Percentiles rank a stretch among this genome's conserved stretches.
phyloP scores from a whole-genome alignment of 2,888 invertebrate species.

The Mythimna lalbum region DNA sequence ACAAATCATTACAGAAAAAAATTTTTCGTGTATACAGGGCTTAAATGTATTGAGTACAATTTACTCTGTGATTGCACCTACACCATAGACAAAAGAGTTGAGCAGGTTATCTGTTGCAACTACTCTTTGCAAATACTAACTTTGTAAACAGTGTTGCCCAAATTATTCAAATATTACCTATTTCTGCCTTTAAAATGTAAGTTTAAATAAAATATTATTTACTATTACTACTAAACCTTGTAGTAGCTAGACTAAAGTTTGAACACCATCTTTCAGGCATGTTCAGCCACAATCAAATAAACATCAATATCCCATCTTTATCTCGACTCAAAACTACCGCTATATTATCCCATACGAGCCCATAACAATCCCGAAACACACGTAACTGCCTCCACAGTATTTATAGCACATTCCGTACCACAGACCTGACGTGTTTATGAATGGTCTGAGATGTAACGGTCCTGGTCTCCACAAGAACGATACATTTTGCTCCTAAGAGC shows the following conservation, averaged over 20 bases:
- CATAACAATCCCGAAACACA: constrained; percentile 44
- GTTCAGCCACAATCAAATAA: neutral
- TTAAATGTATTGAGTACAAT: too few relatives aligned
- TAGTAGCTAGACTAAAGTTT: neutral
- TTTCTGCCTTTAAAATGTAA: too few relatives aligned
- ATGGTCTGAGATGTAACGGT: constrained; percentile 21
- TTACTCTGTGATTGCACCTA: too few relatives aligned
- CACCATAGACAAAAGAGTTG: too few relatives aligned
- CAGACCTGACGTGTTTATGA: constrained; percentile 53
- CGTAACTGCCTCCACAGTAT: constrained; percentile 40
- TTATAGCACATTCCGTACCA: constrained; percentile 40
- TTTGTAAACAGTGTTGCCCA: too few relatives aligned
- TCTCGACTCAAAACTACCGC: constrained; percentile 12
- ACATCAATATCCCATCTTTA: neutral
- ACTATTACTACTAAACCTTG: too few relatives aligned
- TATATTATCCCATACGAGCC: constrained; percentile 20
- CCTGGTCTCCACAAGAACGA: constrained; percentile 20
- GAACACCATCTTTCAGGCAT: neutral
- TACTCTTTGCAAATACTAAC: too few relatives aligned
- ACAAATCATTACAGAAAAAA: too few relatives aligned
- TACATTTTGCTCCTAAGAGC: constrained; percentile 37
- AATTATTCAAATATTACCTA: too few relatives aligned
- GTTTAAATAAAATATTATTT: too few relatives aligned
- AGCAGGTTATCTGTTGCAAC: too few relatives aligned
- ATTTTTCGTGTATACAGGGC: too few relatives aligned